These are phyloP conservation scores for Chlorops oryzae DNA, from an alignment of 1,140 invertebrate species.

Conservation along the genomic window DNA sequence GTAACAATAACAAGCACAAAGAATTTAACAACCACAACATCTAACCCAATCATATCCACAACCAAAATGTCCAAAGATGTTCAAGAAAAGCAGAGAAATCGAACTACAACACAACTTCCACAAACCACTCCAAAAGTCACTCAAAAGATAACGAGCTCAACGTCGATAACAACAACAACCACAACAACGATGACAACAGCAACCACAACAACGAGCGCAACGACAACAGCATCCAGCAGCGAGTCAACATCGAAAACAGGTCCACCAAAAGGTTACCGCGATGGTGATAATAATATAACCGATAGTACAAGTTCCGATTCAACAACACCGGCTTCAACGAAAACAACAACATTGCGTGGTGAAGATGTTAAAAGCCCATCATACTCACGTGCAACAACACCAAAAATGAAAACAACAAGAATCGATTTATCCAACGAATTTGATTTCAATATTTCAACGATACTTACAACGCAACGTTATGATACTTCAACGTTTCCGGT, in stretches of 20 bases:
- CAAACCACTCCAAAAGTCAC: too few species aligned
- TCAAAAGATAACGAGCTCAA: too few species aligned
- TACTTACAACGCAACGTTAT: conserved; percentile 19
- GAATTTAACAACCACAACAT: conserved; percentile 27
- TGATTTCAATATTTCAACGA: conserved; percentile 19
- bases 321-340: conserved; percentile 19
- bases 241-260: conserved; percentile 24
- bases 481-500: conserved; percentile 14
- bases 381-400: conserved; percentile 29
- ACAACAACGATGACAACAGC: conserved; percentile 17
- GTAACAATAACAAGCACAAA: conserved; percentile 24
- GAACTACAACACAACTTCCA: too few species aligned
- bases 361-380: conserved; percentile 25
- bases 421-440: conserved; percentile 40
- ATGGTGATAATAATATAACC: conserved; percentile 46
- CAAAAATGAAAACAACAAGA: conserved; percentile 42
- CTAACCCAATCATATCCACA: conserved; percentile 30
- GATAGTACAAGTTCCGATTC: conserved; percentile 27
- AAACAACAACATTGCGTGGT: conserved; percentile 18
- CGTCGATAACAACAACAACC: conserved; percentile 18
- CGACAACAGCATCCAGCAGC: conserved; percentile 8
- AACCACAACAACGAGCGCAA: conserved; percentile 23
- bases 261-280: conserved; percentile 37
- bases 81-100: too few species aligned
- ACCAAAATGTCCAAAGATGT: too few species aligned